These are phyloP conservation scores for Phengaris alcon DNA, from an alignment of 2,888 invertebrate genomes.

Conservation along the genomic window DNA sequence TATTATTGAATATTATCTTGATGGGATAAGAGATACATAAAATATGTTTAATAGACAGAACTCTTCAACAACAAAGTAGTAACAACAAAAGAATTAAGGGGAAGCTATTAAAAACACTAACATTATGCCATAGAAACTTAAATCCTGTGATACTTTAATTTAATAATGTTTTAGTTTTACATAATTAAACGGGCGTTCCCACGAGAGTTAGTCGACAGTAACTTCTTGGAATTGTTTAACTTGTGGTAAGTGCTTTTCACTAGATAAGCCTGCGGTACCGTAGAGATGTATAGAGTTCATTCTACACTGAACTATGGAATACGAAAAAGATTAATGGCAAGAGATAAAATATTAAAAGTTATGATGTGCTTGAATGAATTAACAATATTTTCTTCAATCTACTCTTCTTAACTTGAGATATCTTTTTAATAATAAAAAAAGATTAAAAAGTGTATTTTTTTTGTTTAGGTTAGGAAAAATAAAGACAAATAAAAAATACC, in stretches of 20 bases:
- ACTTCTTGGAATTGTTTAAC: slow-evolving; percentile 16
- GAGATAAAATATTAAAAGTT: too few species aligned
- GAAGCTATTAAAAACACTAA: background rate
- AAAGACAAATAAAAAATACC: slow-evolving; percentile 45
- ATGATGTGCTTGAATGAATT: too few species aligned
- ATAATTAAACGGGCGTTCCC: slow-evolving; percentile 2
- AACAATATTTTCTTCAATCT: too few species aligned
- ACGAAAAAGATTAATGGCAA: too few species aligned
- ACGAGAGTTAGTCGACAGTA: slow-evolving; percentile 4
- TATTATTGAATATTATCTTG: too few species aligned
- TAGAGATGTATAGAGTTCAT: background rate
- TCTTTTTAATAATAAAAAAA: too few species aligned
- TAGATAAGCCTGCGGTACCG: background rate
- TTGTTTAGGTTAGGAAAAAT: background rate
- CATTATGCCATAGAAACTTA: background rate
- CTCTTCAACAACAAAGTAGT: background rate
- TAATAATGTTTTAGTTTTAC: slow-evolving; percentile 14
- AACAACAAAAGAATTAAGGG: background rate
- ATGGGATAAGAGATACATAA: too few species aligned
- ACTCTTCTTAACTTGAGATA: too few species aligned
- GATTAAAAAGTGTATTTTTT: too few species aligned
- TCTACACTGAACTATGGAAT: too few species aligned
- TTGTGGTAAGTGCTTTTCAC: slow-evolving; percentile 1
- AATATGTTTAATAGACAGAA: too few species aligned
- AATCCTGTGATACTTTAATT: background rate